Base-by-base conservation (phyloP, 2,888 invertebrate species). In the Gonocerus acuteangulatus region DNA sequence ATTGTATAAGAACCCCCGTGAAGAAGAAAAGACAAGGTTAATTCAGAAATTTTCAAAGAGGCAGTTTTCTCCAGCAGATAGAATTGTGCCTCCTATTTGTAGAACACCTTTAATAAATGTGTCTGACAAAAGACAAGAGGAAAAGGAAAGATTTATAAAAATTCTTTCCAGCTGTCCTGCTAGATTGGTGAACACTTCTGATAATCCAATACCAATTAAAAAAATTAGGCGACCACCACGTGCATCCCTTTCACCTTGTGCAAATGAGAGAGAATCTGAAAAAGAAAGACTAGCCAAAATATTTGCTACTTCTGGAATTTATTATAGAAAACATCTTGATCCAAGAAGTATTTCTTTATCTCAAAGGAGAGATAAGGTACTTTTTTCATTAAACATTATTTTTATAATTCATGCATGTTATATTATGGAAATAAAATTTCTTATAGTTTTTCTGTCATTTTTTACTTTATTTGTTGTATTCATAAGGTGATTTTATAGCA, bases 101-200 rank as follows among this genome's bases (percentile, higher is more conserved):
- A 34, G 23, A 2, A 48, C 65, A 1, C 60, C 62, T 3, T 27
- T 49, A 4, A 34, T 39, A 23, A 18, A 27, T 36, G n/a, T 62
- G 2, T 32, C 45, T 19, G 66, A 66, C 44, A 15, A 21, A 19
- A 23, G 66, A 27, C 66, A 64, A n/a, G 34, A 39, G 48, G 66
- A 66, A 61, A 66, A 66, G 42, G 66, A 66, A 15, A 58, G 66
- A 44, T 64, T 66, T 44, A 60, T 60, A n/a, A 45, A 52, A 44
- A 60, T 66, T 11, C 6, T 66, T 15, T 51, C 64, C 15, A 61
- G 61, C 11, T 62, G 62, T n/a, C 64, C 66, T 7, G 23, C 62
- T 9, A 34, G 63, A n/a, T 64, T 64, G 51, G 62, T 51, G 51
- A 65, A 65, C 57, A 11, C 45, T 13, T 22, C 48, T 36, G 52